These are phyloP conservation scores for Hoplostethus atlanticus DNA, from an alignment of 2,797 vertebrate genomes.

Conservation along the genomic window DNA sequence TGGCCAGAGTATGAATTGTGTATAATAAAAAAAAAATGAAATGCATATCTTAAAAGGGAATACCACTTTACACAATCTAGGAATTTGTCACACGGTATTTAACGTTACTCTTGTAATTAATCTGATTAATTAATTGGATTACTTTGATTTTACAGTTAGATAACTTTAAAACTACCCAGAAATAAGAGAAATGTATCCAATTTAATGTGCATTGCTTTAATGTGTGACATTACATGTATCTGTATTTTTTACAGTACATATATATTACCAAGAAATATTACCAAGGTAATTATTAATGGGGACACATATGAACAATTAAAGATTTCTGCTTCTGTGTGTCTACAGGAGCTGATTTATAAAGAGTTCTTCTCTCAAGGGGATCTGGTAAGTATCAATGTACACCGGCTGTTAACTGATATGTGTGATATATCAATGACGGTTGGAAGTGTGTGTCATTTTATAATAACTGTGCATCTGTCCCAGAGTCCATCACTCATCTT, in stretches of 20 bases:
- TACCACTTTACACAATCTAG: slow-evolving; percentile 7
- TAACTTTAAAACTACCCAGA: neutral
- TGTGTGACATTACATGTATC: neutral
- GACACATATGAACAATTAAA: slow-evolving; percentile 11
- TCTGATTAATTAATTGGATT: neutral
- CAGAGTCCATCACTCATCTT: too few relatives aligned
- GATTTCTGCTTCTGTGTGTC: slow-evolving; percentile 53
- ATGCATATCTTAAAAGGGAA: neutral
- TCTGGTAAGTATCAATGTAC: slow-evolving; percentile 88
- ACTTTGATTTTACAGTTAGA: neutral
- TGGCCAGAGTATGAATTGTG: neutral
- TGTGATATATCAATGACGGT: slow-evolving; percentile 35
- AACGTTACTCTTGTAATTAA: too few relatives aligned
- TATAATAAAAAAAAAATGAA: neutral
- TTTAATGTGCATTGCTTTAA: neutral
- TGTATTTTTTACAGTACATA: neutral
- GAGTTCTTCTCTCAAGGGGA: slow-evolving; percentile 99
- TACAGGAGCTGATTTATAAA: slow-evolving; percentile 98
- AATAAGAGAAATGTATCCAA: neutral
- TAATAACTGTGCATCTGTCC: neutral
- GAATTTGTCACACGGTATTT: neutral
- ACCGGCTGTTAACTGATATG: slow-evolving; percentile 19
- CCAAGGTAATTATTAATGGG: too few relatives aligned
- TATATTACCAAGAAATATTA: too few relatives aligned
- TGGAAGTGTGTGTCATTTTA: slow-evolving; percentile 34